Evolutionary conservation across 2,113 vertebrate genomes (phyloP), one percentile per base, ranked within the genome.

Genomic region (Centrocercus urophasianus): DNA sequence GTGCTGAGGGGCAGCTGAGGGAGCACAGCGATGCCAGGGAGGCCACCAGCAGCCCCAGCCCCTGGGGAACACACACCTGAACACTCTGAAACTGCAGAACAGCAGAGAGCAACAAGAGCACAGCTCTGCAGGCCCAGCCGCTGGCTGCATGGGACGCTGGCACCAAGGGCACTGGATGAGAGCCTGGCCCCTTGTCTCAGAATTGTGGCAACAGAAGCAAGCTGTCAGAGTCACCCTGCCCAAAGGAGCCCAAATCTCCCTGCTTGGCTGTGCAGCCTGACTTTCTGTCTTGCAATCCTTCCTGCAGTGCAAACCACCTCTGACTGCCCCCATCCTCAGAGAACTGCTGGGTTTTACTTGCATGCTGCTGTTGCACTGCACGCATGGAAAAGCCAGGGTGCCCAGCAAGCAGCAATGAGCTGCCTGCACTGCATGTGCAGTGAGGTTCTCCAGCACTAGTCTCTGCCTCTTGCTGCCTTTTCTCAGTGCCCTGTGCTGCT

Each of bases 301-400:
- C 24, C 32, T 48, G 22, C 34, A 30, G n/a, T 36, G 66, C 22
- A 34, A 45, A 48, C 16, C 15, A 48, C 28, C 21, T 15, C 48
- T 72, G 63, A 10, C 54, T 13, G 30, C 38, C 19, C 56, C 57
- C 7, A 0, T 25, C 67, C 42, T n/a, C 43, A 28, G 40, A 50
- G 34, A 8, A 34, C 5, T 3, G 21, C 8, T 24, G 64, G 24
- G 59, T 45, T 64, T 71, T 45, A 45, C 48, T 24, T 34, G 38
- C 42, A 54, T 1, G 3, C 38, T 65, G 64, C 54, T 81, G 40
- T 2, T 32, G 19, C 1, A 0, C 0, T 30, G n/a, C 24, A 42
- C 40, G 32, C 0, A 1, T 34, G 27, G 25, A 63, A n/a, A 87
- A 25, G 43, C 32, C 24, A 11, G 21, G 73, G 36, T 8, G 7